phyloP scores from a whole-genome alignment of 2,113 vertebrate genomes.

The Zapornia atra region DNA sequence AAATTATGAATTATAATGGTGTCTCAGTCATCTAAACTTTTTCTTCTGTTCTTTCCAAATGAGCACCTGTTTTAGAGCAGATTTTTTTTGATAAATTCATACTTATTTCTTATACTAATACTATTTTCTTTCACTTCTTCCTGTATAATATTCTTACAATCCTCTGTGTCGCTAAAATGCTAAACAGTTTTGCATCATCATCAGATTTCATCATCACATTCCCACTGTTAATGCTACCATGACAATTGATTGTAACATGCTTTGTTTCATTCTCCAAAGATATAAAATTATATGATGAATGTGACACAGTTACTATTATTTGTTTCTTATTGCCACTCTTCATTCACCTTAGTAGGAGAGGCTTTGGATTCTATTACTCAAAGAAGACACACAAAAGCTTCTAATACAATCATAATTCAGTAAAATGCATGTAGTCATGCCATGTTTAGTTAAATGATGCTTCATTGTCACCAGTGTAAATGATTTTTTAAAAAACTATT shows the following conservation, averaged over 20 bases:
- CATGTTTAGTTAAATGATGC: background rate
- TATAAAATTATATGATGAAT: background rate
- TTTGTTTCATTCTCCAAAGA: background rate
- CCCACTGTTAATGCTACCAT: background rate
- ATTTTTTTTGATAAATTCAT: background rate
- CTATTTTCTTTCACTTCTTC: background rate
- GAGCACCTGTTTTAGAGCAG: background rate
- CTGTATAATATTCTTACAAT: background rate
- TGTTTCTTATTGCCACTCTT: background rate
- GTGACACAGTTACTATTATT: background rate
- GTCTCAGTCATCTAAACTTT: background rate
- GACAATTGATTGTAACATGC: background rate
- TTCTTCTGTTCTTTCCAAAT: background rate
- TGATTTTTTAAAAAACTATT: rapidly evolving
- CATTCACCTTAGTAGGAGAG: background rate
- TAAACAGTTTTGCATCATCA: background rate
- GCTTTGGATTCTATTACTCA: background rate
- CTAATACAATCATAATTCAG: background rate
- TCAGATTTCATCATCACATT: background rate
- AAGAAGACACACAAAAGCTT: background rate
- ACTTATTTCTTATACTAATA: background rate
- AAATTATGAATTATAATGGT: background rate
- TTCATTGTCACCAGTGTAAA: background rate
- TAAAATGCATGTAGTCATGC: background rate
- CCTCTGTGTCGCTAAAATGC: background rate